phyloP scores from a whole-genome alignment of 2,888 invertebrate genomes.

The Hartigia nigra region DNA sequence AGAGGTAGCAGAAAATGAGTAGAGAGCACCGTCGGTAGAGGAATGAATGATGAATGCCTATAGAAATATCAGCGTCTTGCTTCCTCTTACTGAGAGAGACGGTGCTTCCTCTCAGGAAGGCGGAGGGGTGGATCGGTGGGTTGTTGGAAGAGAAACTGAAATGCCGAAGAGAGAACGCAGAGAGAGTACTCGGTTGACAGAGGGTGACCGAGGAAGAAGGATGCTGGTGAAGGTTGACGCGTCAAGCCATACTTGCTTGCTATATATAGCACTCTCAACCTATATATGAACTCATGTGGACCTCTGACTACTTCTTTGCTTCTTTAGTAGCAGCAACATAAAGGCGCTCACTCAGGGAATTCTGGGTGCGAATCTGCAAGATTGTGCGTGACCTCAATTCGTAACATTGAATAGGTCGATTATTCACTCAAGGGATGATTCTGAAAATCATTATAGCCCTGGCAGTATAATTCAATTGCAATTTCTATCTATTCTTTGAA shows the following conservation, averaged over 20 bases:
- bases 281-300: not conserved
- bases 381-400: not conserved
- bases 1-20: slow-evolving; percentile 33
- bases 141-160: not conserved
- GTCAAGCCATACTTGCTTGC: slow-evolving; percentile 8
- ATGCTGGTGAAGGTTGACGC: slow-evolving; percentile 19
- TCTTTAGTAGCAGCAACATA: not conserved
- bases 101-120: slow-evolving; percentile 26
- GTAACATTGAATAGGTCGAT: not conserved
- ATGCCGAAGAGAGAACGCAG: not conserved
- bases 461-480: not conserved
- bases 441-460: not conserved
- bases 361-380: not conserved
- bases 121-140: too few relatives aligned
- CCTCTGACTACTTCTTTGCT: not conserved
- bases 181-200: slow-evolving; percentile 5
- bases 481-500: not conserved
- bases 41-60: slow-evolving; percentile 58
- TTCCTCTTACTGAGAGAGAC: slow-evolving; percentile 33
- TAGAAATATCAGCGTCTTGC: slow-evolving; percentile 54
- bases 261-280: not conserved
- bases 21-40: slow-evolving; percentile 25
- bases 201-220: not conserved
- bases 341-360: not conserved
- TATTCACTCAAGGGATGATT: not conserved